Base-by-base conservation (phyloP, 2,797 vertebrate species). In the Sciaenops ocellatus region DNA sequence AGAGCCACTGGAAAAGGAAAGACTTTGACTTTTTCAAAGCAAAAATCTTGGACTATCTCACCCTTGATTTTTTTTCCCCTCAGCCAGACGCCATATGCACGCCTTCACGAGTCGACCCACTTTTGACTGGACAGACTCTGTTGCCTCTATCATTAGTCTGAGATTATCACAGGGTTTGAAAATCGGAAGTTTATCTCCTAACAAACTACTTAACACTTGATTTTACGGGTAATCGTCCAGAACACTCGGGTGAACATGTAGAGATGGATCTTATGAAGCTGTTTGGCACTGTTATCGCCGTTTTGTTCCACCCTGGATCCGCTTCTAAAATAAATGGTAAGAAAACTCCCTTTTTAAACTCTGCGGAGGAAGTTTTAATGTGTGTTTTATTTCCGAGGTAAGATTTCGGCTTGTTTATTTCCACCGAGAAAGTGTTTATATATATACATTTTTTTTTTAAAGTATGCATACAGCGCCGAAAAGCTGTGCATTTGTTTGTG, bases 181-280 rank as follows among this genome's bases (percentile, higher is more conserved):
- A 17, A 20, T 3, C 26, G n/a, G 9, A 72, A 50, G 47, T 30
- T 78, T 7, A 8, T 24, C 38, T 69, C 8, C 2, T 1, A 24
- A 20, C 24, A 7, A 59, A 26, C 34, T 38, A 4, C 6, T 78
- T 59, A 3, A 42, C 28, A 12, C n/a, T 56, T 34, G 20, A 11
- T 38, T 47, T 52, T 51, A 41, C 20, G 13, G 34, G 41, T 18
- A 62, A 48, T 60, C 30, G 72, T 55, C 56, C 66, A 24, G 71
- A 76, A 86, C 75, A 77, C 47, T 47, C 51, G 56, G 13, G 83
- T 66, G 89, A 95, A 93, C 93, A 94, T 95, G 95, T 92, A 89
- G 92, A 95, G 70, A 96, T 96, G 96, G 95, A 96, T 91, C 88
- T 95, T 42, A 89, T 96, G 89, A 95, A 62, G 88, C 85, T 96